phyloP scores from a whole-genome alignment of 2,113 vertebrate species.

The Etia nguti region DNA sequence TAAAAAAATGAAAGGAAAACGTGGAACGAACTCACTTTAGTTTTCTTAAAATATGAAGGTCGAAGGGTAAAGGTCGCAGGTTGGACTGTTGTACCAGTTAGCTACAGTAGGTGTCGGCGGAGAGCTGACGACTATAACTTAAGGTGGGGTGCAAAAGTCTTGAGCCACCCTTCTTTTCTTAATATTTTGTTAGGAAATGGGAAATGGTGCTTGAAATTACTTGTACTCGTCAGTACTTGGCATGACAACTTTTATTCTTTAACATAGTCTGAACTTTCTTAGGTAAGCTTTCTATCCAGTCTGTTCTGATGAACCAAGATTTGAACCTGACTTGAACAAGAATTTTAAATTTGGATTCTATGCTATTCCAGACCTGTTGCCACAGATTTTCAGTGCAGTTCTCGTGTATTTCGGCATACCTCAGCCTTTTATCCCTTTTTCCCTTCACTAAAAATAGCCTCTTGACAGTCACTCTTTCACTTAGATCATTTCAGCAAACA shows the following conservation, averaged over 20 bases:
- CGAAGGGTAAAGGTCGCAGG: constrained; percentile 48
- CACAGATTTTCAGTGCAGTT: neutral
- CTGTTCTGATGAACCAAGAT: neutral
- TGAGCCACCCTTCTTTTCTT: neutral
- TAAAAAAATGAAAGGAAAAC: rapidly evolving
- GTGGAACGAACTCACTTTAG: rapidly evolving
- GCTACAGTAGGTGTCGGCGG: constrained; percentile 27
- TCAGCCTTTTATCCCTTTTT: neutral
- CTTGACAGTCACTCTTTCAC: neutral
- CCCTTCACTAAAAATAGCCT: neutral
- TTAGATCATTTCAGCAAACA: neutral
- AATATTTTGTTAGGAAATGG: neutral
- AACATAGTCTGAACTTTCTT: neutral
- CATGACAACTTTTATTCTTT: neutral
- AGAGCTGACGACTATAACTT: neutral
- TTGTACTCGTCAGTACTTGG: neutral
- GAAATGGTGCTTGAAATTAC: neutral
- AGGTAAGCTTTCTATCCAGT: neutral
- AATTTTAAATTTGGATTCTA: neutral
- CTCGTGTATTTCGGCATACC: neutral
- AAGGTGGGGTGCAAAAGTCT: neutral
- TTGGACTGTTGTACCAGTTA: neutral
- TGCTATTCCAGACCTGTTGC: neutral
- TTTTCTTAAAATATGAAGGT: neutral
- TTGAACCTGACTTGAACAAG: neutral